phyloP scores from a whole-genome alignment of 2,797 vertebrate species.

The Phylloscopus collybita region DNA sequence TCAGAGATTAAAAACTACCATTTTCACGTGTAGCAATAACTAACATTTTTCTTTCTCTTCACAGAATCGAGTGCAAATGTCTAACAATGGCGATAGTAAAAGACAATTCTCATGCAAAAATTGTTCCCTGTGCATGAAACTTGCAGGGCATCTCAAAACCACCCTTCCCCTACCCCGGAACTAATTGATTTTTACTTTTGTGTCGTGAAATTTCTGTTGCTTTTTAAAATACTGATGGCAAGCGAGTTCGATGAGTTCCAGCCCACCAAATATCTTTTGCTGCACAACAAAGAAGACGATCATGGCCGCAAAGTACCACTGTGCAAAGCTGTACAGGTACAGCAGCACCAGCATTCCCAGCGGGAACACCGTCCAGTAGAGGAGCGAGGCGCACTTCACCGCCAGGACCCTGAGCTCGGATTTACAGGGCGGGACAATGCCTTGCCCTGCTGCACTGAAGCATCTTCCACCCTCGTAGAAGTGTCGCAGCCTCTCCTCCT shows the following conservation, averaged over 20 bases:
- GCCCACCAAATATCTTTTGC: conserved; percentile 88
- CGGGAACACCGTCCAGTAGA: conserved; percentile 91
- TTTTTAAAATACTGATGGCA: conserved; percentile 82
- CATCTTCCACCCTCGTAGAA: conserved; percentile 85
- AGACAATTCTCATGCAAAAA: conserved; percentile 78
- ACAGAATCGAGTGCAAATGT: conserved; percentile 71
- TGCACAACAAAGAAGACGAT: conserved; percentile 82
- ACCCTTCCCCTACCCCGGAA: background rate
- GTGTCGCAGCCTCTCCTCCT: conserved; percentile 85
- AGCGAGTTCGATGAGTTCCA: conserved; percentile 92
- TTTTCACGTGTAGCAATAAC: conserved; percentile 42
- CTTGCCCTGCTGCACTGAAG: conserved; percentile 80
- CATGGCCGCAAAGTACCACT: conserved; percentile 83
- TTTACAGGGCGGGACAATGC: conserved; percentile 89
- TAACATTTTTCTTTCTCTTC: conserved; percentile 44
- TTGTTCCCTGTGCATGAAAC: conserved; percentile 53
- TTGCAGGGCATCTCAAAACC: conserved; percentile 14
- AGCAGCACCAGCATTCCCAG: conserved; percentile 78
- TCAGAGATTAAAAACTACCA: conserved; percentile 71
- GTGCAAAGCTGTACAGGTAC: conserved; percentile 82
- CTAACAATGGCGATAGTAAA: conserved; percentile 62
- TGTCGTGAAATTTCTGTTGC: conserved; percentile 8
- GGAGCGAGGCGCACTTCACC: conserved; percentile 87
- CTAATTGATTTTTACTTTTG: conserved; percentile 43
- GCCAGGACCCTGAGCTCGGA: conserved; percentile 87